Evolutionary conservation across 2,888 invertebrate genomes (phyloP).

Genomic region (Agrochola lota): DNA sequence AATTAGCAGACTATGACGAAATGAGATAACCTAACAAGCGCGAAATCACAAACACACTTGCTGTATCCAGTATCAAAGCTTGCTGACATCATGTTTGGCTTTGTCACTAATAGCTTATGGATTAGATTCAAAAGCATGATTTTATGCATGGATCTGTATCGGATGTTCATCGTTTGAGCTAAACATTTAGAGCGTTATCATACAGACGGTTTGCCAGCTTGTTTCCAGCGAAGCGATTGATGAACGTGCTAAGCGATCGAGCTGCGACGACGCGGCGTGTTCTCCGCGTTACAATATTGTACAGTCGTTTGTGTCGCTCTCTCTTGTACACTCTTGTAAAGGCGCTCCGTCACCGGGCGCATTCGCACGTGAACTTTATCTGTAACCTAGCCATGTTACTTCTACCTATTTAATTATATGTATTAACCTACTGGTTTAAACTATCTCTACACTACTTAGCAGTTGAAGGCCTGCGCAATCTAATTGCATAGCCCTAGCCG

Average conservation of each 20-base stretch:
- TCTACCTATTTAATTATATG: too few relatives aligned
- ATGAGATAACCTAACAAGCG: neutral
- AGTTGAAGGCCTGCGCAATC: neutral
- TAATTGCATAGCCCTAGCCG: neutral
- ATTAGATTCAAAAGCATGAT: slow-evolving; percentile 30
- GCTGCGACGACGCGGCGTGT: neutral
- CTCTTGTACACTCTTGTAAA: neutral
- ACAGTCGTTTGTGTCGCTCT: neutral
- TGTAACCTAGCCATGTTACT: too few relatives aligned
- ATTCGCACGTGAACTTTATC: too few relatives aligned
- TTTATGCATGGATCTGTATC: slow-evolving; percentile 41
- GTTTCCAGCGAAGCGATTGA: neutral
- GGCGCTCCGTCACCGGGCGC: neutral
- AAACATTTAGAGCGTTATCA: neutral
- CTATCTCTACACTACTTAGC: neutral
- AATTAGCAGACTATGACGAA: neutral
- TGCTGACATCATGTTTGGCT: neutral
- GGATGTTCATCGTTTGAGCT: neutral
- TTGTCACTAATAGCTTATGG: slow-evolving; percentile 6
- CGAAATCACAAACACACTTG: neutral
- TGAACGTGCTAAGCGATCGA: neutral
- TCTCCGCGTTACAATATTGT: neutral
- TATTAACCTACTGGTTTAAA: neutral
- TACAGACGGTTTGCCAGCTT: neutral
- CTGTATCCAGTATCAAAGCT: slow-evolving; percentile 1